Evolutionary conservation across 2,113 vertebrate genomes (phyloP).

Genomic region (Corapipo altera): DNA sequence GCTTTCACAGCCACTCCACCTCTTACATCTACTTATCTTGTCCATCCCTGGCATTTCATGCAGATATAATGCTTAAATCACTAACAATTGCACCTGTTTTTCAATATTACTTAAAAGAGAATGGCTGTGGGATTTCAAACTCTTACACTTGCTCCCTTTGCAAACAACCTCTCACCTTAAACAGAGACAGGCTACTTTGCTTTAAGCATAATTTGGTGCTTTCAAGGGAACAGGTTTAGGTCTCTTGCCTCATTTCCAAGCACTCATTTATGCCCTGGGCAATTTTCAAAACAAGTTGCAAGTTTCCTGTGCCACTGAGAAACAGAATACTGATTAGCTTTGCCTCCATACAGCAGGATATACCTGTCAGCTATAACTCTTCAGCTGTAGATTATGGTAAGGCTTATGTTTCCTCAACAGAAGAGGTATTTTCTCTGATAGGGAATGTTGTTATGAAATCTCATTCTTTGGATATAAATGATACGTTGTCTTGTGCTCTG

Average conservation of each 20-base stretch:
- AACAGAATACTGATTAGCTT: not conserved
- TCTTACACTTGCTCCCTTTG: not conserved
- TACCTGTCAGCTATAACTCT: not conserved
- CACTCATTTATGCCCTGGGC: not conserved
- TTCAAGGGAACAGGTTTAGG: not conserved
- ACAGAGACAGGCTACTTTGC: not conserved
- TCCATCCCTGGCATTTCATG: not conserved
- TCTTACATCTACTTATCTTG: not conserved
- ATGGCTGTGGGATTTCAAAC: not conserved
- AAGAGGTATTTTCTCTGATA: not conserved
- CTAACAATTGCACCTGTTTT: not conserved
- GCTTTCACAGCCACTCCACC: accelerated
- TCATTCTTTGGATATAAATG: not conserved
- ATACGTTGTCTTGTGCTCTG: not conserved
- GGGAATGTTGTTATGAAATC: not conserved
- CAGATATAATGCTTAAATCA: not conserved
- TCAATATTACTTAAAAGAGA: not conserved
- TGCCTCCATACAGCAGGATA: not conserved
- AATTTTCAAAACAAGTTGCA: not conserved
- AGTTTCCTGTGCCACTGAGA: not conserved
- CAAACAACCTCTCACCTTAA: not conserved
- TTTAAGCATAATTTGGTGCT: not conserved
- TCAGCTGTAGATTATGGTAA: not conserved
- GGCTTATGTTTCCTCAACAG: not conserved
- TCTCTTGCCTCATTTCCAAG: not conserved